These are phyloP conservation scores for Neolamprologus modestus DNA, from an alignment of 2,113 vertebrate species.

Conservation along the genomic window DNA sequence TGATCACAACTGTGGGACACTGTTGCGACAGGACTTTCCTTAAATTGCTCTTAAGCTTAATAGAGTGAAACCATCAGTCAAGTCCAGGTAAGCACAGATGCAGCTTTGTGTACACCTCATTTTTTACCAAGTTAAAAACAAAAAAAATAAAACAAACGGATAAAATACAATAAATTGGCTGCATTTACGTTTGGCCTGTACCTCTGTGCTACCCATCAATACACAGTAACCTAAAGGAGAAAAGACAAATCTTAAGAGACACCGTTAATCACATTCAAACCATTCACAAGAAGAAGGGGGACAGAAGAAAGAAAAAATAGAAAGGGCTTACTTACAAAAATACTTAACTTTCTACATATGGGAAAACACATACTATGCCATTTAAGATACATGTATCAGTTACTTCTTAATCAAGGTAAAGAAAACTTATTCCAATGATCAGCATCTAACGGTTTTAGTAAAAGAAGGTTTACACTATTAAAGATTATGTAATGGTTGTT, in stretches of 20 bases:
- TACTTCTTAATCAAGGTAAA: conserved; percentile 61
- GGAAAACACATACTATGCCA: conserved; percentile 82
- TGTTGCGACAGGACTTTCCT: neutral
- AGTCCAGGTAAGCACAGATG: conserved; percentile 21
- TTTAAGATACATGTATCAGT: conserved; percentile 66
- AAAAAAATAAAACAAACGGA: neutral
- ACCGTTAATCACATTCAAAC: conserved; percentile 98
- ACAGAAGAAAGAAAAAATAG: conserved; percentile 73
- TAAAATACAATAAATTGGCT: conserved; percentile 17
- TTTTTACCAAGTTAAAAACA: conserved; percentile 63
- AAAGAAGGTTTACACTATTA: conserved; percentile 29
- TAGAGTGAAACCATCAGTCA: neutral
- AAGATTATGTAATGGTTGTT: conserved; percentile 44
- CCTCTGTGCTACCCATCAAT: conserved; percentile 95
- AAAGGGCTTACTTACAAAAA: conserved; percentile 91
- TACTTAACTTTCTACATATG: conserved; percentile 86
- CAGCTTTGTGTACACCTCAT: conserved; percentile 86
- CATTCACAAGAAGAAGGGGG: conserved; percentile 83
- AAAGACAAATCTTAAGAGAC: conserved; percentile 96
- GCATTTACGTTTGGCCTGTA: conserved; percentile 90
- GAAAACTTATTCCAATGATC: conserved; percentile 70
- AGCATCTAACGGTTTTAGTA: conserved; percentile 41
- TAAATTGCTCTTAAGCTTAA: neutral
- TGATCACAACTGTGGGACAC: neutral
- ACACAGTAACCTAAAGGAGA: conserved; percentile 91